Evolutionary conservation across 2,888 invertebrate species (phyloP).

Genomic region (Tridacna crocea): DNA sequence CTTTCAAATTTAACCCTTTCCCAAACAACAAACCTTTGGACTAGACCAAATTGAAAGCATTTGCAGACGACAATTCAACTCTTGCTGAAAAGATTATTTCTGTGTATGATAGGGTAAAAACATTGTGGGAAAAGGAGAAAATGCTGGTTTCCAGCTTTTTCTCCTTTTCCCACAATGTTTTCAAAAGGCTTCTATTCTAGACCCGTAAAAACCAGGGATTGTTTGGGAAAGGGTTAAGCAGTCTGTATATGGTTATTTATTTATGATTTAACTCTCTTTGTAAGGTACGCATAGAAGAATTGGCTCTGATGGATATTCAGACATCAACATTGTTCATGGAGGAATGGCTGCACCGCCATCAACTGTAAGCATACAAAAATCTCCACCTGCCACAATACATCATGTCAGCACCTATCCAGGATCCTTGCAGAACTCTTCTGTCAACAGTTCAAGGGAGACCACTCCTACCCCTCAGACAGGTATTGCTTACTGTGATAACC

Average conservation of each 20-base stretch:
- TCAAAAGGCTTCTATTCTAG: no score
- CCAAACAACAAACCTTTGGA: no score
- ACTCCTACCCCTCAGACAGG: constrained; percentile 60
- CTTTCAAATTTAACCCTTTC: no score
- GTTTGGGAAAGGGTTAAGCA: no score
- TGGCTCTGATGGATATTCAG: constrained; percentile 71
- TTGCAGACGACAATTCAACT: no score
- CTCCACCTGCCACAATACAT: constrained; percentile 57
- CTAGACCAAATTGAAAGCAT: no score
- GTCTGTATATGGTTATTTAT: no score
- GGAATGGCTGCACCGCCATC: constrained; percentile 44
- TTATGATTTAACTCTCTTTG: not conserved
- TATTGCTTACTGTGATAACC: not conserved
- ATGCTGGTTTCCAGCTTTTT: not conserved
- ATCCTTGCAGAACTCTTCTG: constrained; percentile 45
- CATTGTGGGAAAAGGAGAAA: no score
- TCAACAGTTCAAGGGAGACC: constrained; percentile 57
- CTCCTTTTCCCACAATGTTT: constrained; percentile 4
- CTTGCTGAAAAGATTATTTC: no score
- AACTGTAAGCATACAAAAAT: constrained; percentile 43
- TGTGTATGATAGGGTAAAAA: no score
- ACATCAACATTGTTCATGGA: constrained; percentile 50
- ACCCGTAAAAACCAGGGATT: no score
- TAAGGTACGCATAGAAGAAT: constrained; percentile 64
- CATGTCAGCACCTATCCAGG: constrained; percentile 78